These are phyloP conservation scores for Synergus umbraculus DNA, from an alignment of 2,888 invertebrate genomes.

Conservation along the genomic window DNA sequence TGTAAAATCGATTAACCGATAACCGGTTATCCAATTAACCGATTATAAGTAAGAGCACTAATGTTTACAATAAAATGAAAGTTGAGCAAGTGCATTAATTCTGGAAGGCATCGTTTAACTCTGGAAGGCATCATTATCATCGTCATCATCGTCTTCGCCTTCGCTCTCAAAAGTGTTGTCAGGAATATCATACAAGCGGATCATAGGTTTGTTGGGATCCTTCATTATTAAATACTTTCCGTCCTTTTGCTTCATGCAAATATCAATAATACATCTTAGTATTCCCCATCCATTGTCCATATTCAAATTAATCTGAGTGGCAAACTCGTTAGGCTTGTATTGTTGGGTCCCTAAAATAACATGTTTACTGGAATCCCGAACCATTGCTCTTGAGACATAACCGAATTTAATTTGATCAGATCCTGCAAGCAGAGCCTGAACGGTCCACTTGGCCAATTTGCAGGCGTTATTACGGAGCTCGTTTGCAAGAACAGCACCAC, in stretches of 20 bases:
- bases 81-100: constrained; percentile 61
- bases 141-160: constrained; percentile 93
- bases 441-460: constrained; percentile 99
- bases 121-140: constrained; percentile 79
- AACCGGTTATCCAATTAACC: too few species aligned
- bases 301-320: constrained; percentile 98
- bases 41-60: too few species aligned
- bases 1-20: too few species aligned
- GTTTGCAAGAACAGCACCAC: constrained; percentile 98
- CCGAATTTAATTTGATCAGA: constrained; percentile 99
- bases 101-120: constrained; percentile 71
- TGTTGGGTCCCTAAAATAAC: constrained; percentile 98
- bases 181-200: constrained; percentile 98
- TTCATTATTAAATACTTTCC: constrained; percentile 99
- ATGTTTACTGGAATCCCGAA: constrained; percentile 96
- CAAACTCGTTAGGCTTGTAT: constrained; percentile 99
- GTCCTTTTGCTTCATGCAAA: constrained; percentile 97
- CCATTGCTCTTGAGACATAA: constrained; percentile 97
- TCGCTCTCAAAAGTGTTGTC: constrained; percentile 99
- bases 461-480: constrained; percentile 99
- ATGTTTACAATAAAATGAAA: neutral
- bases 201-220: constrained; percentile 99
- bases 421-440: constrained; percentile 94
- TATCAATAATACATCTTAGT: constrained; percentile 96
- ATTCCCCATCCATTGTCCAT: constrained; percentile 99